Evolutionary conservation across 2,797 vertebrate genomes (phyloP).

Genomic region (Muraenolepis orangiensis): DNA sequence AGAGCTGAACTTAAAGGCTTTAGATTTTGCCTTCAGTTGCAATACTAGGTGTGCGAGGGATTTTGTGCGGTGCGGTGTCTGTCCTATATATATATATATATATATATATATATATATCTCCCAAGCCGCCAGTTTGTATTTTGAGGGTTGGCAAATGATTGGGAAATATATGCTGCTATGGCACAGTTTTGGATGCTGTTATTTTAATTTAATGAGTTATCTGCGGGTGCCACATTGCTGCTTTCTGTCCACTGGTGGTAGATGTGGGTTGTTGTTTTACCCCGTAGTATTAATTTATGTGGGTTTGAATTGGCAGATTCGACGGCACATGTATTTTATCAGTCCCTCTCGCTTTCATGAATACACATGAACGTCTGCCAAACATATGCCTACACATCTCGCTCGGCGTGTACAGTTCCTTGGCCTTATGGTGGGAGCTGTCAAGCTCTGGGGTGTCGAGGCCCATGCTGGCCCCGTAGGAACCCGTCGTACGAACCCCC

Average conservation of each 20-base stretch:
- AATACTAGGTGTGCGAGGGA: neutral
- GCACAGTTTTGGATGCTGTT: conserved; percentile 6
- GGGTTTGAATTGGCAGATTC: conserved; percentile 26
- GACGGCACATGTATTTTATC: conserved; percentile 31
- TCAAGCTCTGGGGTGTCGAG: too few species aligned
- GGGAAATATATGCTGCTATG: neutral
- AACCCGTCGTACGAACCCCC: conserved; percentile 24
- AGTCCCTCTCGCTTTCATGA: conserved; percentile 7
- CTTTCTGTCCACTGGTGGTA: conserved; percentile 10
- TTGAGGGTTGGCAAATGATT: neutral
- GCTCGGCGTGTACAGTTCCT: too few species aligned
- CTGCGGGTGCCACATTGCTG: neutral
- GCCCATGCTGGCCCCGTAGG: too few species aligned
- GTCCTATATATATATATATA: too few species aligned
- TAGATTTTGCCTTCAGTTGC: conserved; percentile 23
- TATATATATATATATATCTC: too few species aligned
- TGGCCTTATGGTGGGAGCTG: too few species aligned
- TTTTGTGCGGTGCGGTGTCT: neutral
- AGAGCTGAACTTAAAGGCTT: conserved; percentile 28
- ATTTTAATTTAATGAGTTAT: neutral
- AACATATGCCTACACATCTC: conserved; percentile 32
- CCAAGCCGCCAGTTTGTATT: neutral
- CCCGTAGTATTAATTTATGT: conserved; percentile 27
- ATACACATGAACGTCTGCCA: conserved; percentile 37
- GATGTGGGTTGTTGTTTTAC: conserved; percentile 5